Evolutionary conservation across 1,140 invertebrate genomes (phyloP), one percentile per base, ranked within the genome.

Genomic region (Nasonia giraulti): DNA sequence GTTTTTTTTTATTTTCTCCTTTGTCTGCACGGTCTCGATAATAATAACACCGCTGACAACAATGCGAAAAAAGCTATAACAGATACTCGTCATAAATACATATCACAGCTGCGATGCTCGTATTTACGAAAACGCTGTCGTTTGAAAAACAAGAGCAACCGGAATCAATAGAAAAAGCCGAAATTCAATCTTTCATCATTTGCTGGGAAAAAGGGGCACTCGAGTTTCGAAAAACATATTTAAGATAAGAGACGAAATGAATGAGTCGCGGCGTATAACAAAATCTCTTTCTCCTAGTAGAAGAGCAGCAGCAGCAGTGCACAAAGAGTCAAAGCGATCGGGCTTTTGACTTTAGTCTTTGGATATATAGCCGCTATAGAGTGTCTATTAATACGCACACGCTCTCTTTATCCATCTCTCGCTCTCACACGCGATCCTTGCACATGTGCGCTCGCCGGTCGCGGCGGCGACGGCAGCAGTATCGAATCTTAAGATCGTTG

Each of bases 401-500:
- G 4, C 31, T 71, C 44, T 62, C 27, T 44, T 17, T 74, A 50
- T 74, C 50, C 55, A 20, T 17, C 14, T 76, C 81, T 74, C 44
- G 23, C 7, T 76, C 81, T 74, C 44, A 37, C 44, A 40, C 20
- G 12, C 50, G 69, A 66, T 74, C 68, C 27, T 69, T 62, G 83
- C 77, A 75, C 76, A 84, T 75, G 77, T 80, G 77, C 74, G 14
- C 68, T 73, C 50, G 37, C 69, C 8, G n/a, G 44, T 23, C 20
- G 31, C 37, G 55, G 55, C 20, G 0, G 20, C 20, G 17, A n/a
- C 50, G n/a, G 85, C 83, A 79, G 85, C 85, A 88, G 85, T 88
- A 88, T 89, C 88, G 87, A 87, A 89, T 89, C 89, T 86, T 86
- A 84, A 87, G 83, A 89, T 90, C 89, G 86, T 85, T 87, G 87